Percentiles rank a stretch among this genome's conserved stretches.
phyloP scores from a whole-genome alignment of 2,888 invertebrate species.

The Parnassius mnemosyne region DNA sequence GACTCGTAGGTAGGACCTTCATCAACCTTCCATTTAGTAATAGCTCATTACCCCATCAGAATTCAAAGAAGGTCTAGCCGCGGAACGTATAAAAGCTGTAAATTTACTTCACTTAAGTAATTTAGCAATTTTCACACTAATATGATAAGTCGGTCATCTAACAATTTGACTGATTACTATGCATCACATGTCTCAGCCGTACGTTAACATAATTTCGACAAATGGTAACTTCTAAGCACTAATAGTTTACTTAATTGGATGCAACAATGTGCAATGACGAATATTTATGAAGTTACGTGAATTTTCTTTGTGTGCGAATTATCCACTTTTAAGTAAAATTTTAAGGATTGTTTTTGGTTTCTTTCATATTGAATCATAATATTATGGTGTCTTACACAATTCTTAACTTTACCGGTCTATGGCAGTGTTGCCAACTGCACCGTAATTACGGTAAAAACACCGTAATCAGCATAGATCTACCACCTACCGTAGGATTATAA shows the following conservation, averaged over 20 bases:
- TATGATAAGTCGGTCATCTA: not conserved
- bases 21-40: too few species aligned
- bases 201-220: slow-evolving; percentile 4
- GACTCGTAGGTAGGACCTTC: too few species aligned
- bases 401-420: too few species aligned
- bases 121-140: too few species aligned
- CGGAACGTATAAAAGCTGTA: too few species aligned
- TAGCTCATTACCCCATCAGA: too few species aligned
- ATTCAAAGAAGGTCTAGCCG: not conserved
- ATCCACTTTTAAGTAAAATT: not conserved
- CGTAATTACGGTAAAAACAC: too few species aligned
- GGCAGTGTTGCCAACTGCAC: too few species aligned
- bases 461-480: too few species aligned
- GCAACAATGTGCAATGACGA: slow-evolving; percentile 14
- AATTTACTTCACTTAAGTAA: too few species aligned
- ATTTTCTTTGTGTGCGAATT: not conserved
- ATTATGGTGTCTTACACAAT: too few species aligned
- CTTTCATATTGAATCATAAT: not conserved
- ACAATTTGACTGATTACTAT: not conserved
- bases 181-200: not conserved
- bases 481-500: too few species aligned
- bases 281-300: slow-evolving; percentile 9
- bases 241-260: slow-evolving; percentile 17
- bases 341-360: not conserved
- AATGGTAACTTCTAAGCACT: slow-evolving; percentile 9